Conservation (phyloP, 2,797 vertebrate species). For the Danio choprae region DNA sequence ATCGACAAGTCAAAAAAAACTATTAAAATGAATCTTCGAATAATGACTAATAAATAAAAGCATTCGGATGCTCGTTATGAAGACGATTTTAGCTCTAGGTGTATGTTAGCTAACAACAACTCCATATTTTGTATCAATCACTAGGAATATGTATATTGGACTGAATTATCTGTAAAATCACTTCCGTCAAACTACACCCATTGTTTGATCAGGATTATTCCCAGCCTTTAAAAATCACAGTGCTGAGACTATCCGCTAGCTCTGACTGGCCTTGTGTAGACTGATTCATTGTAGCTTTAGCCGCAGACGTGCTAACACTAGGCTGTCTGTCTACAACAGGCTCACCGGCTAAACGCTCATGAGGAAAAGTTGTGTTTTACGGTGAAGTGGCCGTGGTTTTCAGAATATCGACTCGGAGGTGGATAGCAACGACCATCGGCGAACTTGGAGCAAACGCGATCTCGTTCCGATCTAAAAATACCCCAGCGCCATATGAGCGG, state of each 20-base stretch:
- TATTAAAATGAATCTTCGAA: neutral
- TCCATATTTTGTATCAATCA: neutral
- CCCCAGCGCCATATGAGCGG: constrained; percentile 50
- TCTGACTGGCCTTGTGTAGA: constrained; percentile 17
- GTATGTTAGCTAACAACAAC: neutral
- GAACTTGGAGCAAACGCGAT: constrained; percentile 43
- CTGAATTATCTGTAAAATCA: neutral
- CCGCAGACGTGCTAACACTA: constrained; percentile 32
- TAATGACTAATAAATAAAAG: neutral
- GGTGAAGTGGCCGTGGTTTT: neutral
- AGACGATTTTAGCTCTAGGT: constrained; percentile 3
- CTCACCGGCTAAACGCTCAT: neutral
- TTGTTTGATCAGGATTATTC: neutral
- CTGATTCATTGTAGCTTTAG: constrained; percentile 46
- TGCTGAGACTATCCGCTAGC: constrained; percentile 3
- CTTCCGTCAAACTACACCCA: no score
- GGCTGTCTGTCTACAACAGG: constrained; percentile 30
- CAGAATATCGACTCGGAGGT: neutral
- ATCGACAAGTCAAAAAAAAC: neutral
- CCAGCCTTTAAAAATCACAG: neutral
- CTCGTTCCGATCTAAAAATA: constrained; percentile 67
- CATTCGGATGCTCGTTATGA: neutral
- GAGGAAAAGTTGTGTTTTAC: constrained; percentile 23
- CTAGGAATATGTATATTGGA: neutral
- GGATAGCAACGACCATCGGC: constrained; percentile 26